A percentile compares a stretch with the other conserved stretches of the same genome.
These are phyloP conservation scores for Porites cylindrica DNA, from an alignment of 92 coral and sea anemone species.

Conservation along the genomic window DNA sequence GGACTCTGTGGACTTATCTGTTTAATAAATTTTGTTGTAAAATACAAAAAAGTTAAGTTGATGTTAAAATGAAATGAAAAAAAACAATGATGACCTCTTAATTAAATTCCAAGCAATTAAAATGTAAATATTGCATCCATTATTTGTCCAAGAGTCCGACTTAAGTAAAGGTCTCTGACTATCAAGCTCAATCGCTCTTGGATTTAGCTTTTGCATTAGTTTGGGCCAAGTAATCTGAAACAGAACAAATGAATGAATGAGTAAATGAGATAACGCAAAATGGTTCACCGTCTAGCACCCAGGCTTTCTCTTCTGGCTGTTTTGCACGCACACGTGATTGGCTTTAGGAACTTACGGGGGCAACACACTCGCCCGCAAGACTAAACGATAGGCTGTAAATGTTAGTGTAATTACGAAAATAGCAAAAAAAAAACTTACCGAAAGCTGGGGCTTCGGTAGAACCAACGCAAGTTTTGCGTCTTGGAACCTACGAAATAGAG, in stretches of 20 bases:
- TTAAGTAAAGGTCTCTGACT: neutral
- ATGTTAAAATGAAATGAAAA: no score
- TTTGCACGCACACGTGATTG: no score
- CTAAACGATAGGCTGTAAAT: no score
- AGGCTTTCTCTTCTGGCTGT: no score
- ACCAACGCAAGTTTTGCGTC: neutral
- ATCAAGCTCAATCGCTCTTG: neutral
- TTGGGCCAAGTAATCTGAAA: conserved; percentile 8
- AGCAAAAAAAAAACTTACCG: neutral
- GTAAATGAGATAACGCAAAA: neutral
- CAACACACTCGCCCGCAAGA: no score
- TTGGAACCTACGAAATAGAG: neutral
- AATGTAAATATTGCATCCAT: neutral
- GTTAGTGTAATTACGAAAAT: neutral
- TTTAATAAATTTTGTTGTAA: no score
- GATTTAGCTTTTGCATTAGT: neutral
- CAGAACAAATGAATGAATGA: neutral
- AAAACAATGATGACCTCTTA: no score
- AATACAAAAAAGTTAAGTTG: no score
- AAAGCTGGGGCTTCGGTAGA: conserved; percentile 2
- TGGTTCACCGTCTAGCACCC: no score
- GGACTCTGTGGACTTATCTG: no score
- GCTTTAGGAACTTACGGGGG: no score
- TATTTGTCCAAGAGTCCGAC: neutral
- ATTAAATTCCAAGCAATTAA: no score